Base-by-base conservation (phyloP, 1,140 invertebrate genomes). In the Drosophila murphyi region DNA sequence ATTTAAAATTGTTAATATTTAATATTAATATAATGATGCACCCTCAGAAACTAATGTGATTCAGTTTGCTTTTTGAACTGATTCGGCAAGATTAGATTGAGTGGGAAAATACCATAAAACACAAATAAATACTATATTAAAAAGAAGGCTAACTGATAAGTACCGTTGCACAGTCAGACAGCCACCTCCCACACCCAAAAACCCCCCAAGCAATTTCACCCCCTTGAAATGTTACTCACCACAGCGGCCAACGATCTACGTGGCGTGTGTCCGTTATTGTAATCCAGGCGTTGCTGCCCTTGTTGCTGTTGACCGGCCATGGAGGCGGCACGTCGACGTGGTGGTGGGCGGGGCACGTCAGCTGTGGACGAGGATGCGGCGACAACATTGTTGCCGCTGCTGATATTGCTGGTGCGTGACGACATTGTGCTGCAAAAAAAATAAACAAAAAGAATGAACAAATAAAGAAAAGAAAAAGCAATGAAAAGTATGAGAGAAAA, bases 181-280 rank as follows among this genome's bases (percentile, higher is more conserved):
- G 20, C 20, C 20, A 20, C 20, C 20, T 20, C 32, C 51, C n/a
- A 10, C 51, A 54, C 31, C 31, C 51, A 2, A 7, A 41, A 47
- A n/a, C n/a, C 20, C n/a, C 6, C 32, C 5, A 3, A 10, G 4
- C 37, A 10, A 29, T 20, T 8, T 35, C 6, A 12, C 4, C 2
- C 5, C 7, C 2, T 12, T 43, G 8, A 3, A 0, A 10, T 41
- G n/a, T 6, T 45, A 79, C 90, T 88, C 67, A 91, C 90, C 82
- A 88, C 82, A 39, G 78, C 68, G 45, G 90, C 90, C 72, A 91
- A 60, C 69, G 90, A 91, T 80, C 90, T 74, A 70, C 90, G 82
- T 54, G 90, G 90, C 56, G 85, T 78, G 52, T 91, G 90, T 71
- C 86, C 86, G 63, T 87, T 88, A 29, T 63, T 82, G 10, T 72